These are phyloP conservation scores for Stictonetta naevosa DNA, from an alignment of 2,113 vertebrate genomes.

Conservation along the genomic window DNA sequence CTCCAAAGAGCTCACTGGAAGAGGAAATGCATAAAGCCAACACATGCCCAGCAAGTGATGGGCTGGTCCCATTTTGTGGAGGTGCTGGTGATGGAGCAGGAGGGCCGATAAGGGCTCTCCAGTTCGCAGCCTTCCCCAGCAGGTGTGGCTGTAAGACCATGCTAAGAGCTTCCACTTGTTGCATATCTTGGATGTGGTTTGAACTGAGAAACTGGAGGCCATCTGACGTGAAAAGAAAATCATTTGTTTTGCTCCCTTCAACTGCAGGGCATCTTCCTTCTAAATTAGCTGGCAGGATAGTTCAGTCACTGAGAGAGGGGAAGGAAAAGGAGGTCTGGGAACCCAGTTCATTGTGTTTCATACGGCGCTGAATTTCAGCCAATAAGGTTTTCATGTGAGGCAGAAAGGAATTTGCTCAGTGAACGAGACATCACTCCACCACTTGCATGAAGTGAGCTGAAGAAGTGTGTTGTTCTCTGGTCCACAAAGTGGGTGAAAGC, in stretches of 20 bases:
- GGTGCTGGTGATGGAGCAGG: background rate
- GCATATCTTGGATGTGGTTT: background rate
- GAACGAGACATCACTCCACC: background rate
- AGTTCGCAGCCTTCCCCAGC: background rate
- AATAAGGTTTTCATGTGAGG: background rate
- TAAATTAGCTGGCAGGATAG: background rate
- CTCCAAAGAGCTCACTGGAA: background rate
- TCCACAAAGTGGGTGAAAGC: background rate
- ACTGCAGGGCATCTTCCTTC: background rate
- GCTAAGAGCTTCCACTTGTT: background rate
- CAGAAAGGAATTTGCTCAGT: background rate
- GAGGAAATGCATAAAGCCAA: background rate
- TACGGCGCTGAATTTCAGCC: background rate
- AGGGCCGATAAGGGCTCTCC: background rate
- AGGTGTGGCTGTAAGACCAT: background rate
- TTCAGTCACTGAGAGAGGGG: background rate
- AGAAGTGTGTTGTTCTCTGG: background rate
- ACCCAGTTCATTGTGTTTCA: background rate
- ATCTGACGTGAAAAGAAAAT: background rate
- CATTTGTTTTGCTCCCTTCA: background rate
- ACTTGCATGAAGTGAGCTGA: background rate
- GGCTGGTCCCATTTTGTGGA: background rate
- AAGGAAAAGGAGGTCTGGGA: background rate
- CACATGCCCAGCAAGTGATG: fast-evolving
- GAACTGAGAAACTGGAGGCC: background rate